Evolutionary conservation across 2,888 invertebrate genomes (phyloP), one percentile per base, ranked within the genome.

Genomic region (Lordiphosa andalusiaca): DNA sequence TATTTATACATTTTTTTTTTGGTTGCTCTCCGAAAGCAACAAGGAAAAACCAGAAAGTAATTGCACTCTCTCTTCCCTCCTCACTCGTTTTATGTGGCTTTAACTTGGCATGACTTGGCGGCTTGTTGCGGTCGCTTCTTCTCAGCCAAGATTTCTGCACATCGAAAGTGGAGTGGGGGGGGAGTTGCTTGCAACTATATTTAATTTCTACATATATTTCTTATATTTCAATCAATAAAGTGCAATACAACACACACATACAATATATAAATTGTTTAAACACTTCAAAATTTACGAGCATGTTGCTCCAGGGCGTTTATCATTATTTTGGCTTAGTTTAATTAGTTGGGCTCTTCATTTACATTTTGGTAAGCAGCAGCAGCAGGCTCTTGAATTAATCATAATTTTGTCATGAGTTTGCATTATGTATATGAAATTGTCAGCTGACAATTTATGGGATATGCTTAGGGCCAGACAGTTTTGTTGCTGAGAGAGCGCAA

Each of bases 41-140:
- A 77, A 77, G 76, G 71, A 42, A 25, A 60, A 59, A 57, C 64
- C 60, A 71, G 66, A 82, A 84, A 78, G 77, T 84, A 82, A 78
- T 78, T 84, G 77, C 83, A 84, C 84, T 84, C 80, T 82, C 72
- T 82, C 16, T 1, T 16, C 16, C 77, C 72, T 82, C 16, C 1
- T 16, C 16, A 77, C 50, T 44, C 58, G 42, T 56, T 64, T 69
- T 68, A 55, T 55, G 58, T 63, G 65, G 53, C 52, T 53, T 53
- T 53, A 49, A 67, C 61, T 61, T 63, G 52, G 56, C 73, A 47
- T 66, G 74, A 67, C 70, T 80, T 56, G 76, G 78, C 68, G 73
- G 53, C 58, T 47, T 73, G 71, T 59, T 73, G 71, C 47, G 67
- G 71, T 73, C 30, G 46, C 62, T 36, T 35, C 19, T 37, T 55